Base-by-base conservation (phyloP, 2,797 vertebrate species). In the Sebastes variabilis region DNA sequence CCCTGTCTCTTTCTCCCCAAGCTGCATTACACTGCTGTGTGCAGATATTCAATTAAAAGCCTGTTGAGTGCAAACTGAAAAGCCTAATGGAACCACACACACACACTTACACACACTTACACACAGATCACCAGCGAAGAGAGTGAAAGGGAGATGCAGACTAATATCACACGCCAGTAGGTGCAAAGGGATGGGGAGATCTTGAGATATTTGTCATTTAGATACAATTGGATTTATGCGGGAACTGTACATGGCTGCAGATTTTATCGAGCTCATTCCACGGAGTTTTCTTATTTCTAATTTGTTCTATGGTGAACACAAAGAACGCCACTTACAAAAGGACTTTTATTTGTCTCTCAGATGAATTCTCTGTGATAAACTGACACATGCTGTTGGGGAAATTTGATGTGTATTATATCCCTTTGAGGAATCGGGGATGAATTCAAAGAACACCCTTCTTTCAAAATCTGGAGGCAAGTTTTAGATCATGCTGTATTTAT, bases 41-140 rank as follows among this genome's bases (percentile, higher is more conserved):
- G 85, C 77, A 90, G 83, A 91, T 88, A 88, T 91, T 93, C 91
- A 94, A 92, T 94, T 92, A 89, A 81, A 83, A 76, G 74, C 36
- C 84, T 58, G 75, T 36, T 56, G 77, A 83, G 82, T 60, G 67
- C 73, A 84, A 82, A 74, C 73, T 49, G 58, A 30, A 86, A 78
- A 68, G 46, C 65, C 54, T 24, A 70, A 84, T 42, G 36, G 14
- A 66, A 55, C 20, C 29, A 34, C 70, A 61, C 34, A 61, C 34
- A 71, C 25, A 52, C 49, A 54, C 30, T 16, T 16, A 16, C 14
- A 46, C 42, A 56, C 52, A 70, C 55, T 32, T 27, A 49, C 46
- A 54, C 30, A 60, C 22, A 62, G 8, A 59, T 69, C 29, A 13
- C 71, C 6, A 6, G 70, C 34, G 49, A 77, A 1, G 71, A 52